Base-by-base conservation (phyloP, 2,113 vertebrate genomes). In the Grus americana region DNA sequence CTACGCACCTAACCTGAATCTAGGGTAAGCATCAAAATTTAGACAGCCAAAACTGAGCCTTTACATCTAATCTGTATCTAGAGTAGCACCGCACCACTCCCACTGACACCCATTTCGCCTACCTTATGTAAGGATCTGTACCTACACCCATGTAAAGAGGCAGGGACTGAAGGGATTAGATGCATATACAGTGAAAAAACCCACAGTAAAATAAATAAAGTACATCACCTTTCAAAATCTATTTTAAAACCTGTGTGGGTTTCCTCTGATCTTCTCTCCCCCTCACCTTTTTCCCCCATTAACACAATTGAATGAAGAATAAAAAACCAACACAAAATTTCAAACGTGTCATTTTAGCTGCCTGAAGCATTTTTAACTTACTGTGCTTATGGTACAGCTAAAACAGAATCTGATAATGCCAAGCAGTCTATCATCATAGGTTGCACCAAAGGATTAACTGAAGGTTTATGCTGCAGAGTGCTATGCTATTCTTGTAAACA, bases 371-470 rank as follows among this genome's bases (percentile, higher is more conserved):
- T 96, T 97, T 93, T 92, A 97, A 82, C 88, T 89, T 52, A 65
- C 59, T 85, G 32, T 88, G 65, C 79, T 82, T 82, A 62, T 86
- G 63, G 54, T 92, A 42, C 55, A 91, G 75, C 46, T 92, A 79
- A 97, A 97, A 40, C 23, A 95, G 79, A 93, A 95, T 63, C 92
- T 40, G 26, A 68, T 95, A 89, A 95, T 90, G 68, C 72, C 93
- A 95, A 76, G 63, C 30, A 68, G 76, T 90, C 87, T 89, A 79
- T 92, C 30, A 30, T 90, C 0, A 15, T 8, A 61, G 94, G 85
- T 55, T 95, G 76, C 72, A 92, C 91, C 61, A 91, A 89, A 96
- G 40, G 66, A 96, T 97, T 96, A 97, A 98, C 82, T 97, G 83
- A 86, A 90, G 91, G 92, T 92, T 98, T 97, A 82, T 86, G 86